Evolutionary conservation across 2,888 invertebrate species (phyloP).

Genomic region (Drosophila meridiana): DNA sequence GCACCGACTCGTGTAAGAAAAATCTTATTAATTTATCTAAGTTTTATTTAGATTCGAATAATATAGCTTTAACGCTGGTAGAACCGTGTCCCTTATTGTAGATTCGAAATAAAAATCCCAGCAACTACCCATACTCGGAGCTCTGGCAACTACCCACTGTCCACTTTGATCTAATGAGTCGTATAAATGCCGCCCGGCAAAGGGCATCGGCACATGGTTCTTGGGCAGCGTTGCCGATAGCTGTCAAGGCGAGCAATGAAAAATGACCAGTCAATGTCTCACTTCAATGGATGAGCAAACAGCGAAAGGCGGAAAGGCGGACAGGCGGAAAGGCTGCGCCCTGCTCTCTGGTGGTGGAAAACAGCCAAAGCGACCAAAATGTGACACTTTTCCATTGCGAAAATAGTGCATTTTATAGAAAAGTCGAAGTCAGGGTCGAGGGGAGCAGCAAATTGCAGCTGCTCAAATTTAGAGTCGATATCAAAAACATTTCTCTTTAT

Average conservation of each 20-base stretch:
- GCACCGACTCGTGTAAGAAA: too few species aligned
- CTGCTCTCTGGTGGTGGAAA: conserved; percentile 42
- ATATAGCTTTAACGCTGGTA: neutral
- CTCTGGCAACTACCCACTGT: conserved; percentile 38
- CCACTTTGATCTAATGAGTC: conserved; percentile 71
- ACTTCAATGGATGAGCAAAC: conserved; percentile 68
- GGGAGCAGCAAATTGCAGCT: conserved; percentile 64
- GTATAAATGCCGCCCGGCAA: conserved; percentile 61
- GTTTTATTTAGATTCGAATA: too few species aligned
- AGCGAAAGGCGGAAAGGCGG: conserved; percentile 36
- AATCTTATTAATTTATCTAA: too few species aligned
- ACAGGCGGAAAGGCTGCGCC: conserved; percentile 16
- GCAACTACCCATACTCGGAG: neutral
- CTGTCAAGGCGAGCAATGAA: conserved; percentile 81
- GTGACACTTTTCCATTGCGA: conserved; percentile 72
- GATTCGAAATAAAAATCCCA: neutral
- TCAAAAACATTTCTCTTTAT: conserved; percentile 47
- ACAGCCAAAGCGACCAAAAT: conserved; percentile 67
- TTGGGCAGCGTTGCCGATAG: conserved; percentile 58
- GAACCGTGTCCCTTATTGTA: neutral
- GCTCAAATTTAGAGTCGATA: conserved; percentile 63
- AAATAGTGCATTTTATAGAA: conserved; percentile 71
- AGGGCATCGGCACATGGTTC: conserved; percentile 54
- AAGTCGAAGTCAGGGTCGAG: conserved; percentile 31
- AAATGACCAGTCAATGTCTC: conserved; percentile 84